A percentile compares a stretch with the other conserved stretches of the same genome.
Conservation (phyloP, 2,113 vertebrate species). For the Steatornis caripensis region DNA sequence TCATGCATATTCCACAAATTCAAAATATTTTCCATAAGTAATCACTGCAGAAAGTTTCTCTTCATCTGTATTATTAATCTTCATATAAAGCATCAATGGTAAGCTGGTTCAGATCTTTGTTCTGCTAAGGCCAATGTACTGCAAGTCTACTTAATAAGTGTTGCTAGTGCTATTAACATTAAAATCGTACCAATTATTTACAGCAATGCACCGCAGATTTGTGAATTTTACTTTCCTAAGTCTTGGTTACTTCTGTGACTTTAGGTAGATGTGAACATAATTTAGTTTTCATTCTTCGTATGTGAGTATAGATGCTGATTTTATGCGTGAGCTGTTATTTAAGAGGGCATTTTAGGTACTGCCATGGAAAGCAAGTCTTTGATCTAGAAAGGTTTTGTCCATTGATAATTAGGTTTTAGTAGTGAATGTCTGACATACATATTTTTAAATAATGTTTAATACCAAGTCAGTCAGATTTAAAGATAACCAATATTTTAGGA, state of each 20-base stretch:
- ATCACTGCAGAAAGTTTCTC: not conserved
- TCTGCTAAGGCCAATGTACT: not conserved
- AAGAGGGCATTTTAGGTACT: not conserved
- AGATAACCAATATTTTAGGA: not conserved
- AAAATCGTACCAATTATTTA: not conserved
- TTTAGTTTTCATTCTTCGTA: not conserved
- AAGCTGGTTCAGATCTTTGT: not conserved
- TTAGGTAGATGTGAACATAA: not conserved
- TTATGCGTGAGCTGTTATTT: not conserved
- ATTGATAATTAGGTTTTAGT: not conserved
- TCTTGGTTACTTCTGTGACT: not conserved
- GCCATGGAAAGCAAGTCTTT: not conserved
- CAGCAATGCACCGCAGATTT: not conserved
- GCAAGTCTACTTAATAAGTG: not conserved
- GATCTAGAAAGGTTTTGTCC: not conserved
- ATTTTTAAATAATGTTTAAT: not conserved
- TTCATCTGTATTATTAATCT: not conserved
- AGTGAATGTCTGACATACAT: not conserved
- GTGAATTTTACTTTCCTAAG: not conserved
- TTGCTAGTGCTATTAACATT: not conserved
- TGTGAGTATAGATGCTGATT: not conserved
- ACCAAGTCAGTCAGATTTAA: not conserved
- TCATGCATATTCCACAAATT: not conserved
- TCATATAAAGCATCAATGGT: not conserved
- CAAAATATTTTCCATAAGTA: constrained; percentile 41